These are phyloP conservation scores for Bombus balteatus DNA, from an alignment of 1,140 invertebrate species.

Conservation along the genomic window DNA sequence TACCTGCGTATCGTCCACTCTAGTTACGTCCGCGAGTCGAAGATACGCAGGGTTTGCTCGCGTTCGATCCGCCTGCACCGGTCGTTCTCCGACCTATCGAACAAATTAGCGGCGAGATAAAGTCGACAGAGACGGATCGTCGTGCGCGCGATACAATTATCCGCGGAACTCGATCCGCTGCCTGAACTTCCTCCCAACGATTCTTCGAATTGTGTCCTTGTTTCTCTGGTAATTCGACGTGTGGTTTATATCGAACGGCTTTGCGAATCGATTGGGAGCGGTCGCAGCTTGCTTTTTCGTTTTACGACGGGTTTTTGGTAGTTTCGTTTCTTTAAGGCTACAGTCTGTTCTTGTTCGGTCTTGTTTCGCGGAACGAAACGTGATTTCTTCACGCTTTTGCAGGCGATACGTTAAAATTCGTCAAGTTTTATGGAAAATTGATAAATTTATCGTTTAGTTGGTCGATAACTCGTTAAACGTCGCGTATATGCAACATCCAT, in stretches of 20 bases:
- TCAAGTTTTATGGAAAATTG: too few species aligned
- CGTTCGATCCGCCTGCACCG: neutral
- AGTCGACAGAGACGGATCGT: constrained; percentile 80
- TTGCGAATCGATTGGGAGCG: neutral
- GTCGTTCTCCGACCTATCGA: constrained; percentile 69
- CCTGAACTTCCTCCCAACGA: constrained; percentile 3
- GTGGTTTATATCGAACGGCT: neutral
- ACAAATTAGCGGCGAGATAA: constrained; percentile 80
- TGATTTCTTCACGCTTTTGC: fast-evolving
- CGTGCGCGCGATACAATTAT: constrained; percentile 75
- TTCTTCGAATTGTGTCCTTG: neutral
- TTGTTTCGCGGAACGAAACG: too few species aligned
- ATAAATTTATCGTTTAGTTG: too few species aligned
- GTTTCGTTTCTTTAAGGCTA: too few species aligned
- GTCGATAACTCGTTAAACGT: too few species aligned
- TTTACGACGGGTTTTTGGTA: too few species aligned
- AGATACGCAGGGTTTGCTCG: constrained; percentile 51
- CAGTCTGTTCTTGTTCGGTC: too few species aligned
- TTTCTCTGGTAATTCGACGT: neutral
- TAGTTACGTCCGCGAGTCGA: constrained; percentile 47
- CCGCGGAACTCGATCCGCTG: constrained; percentile 8
- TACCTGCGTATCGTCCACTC: constrained; percentile 44
- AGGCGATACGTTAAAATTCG: too few species aligned
- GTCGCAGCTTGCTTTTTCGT: too few species aligned
- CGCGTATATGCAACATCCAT: too few species aligned